Percentiles rank a stretch among this genome's conserved stretches.
Evolutionary conservation across 1,140 invertebrate species (phyloP).

Genomic region (Leptinotarsa undecemlineata): DNA sequence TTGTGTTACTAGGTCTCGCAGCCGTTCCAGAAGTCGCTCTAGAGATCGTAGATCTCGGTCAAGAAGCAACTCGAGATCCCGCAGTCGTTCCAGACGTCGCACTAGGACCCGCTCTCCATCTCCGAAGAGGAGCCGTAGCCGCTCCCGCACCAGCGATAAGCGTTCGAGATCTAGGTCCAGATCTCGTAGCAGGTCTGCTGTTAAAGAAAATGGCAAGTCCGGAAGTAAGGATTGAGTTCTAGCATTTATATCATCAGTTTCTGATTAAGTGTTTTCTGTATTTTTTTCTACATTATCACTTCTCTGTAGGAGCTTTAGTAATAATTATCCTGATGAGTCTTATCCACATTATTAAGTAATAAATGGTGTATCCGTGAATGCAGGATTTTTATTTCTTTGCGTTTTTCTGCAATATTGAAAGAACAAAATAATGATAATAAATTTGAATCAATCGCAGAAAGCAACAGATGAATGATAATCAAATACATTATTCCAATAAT

Average conservation of each 20-base stretch:
- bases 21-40: conserved; percentile 57
- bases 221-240: neutral
- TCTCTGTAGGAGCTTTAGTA: neutral
- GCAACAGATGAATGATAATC: no score
- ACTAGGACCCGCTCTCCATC: conserved; percentile 47
- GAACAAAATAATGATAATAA: no score
- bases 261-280: neutral
- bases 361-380: neutral
- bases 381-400: no score
- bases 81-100: conserved; percentile 53
- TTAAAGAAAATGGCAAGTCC: conserved; percentile 47
- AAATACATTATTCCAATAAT: no score
- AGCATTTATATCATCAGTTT: neutral
- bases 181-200: conserved; percentile 44
- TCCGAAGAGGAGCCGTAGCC: conserved; percentile 48
- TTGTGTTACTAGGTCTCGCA: conserved; percentile 57
- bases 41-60: conserved; percentile 53
- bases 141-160: conserved; percentile 45
- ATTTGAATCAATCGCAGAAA: no score
- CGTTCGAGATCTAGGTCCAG: conserved; percentile 48
- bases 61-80: conserved; percentile 53
- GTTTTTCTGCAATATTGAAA: no score
- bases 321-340: neutral
- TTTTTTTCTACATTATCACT: conserved; percentile 1
- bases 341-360: neutral